phyloP scores from a whole-genome alignment of 1,140 invertebrate genomes.

The Chironomus striatipennis region DNA sequence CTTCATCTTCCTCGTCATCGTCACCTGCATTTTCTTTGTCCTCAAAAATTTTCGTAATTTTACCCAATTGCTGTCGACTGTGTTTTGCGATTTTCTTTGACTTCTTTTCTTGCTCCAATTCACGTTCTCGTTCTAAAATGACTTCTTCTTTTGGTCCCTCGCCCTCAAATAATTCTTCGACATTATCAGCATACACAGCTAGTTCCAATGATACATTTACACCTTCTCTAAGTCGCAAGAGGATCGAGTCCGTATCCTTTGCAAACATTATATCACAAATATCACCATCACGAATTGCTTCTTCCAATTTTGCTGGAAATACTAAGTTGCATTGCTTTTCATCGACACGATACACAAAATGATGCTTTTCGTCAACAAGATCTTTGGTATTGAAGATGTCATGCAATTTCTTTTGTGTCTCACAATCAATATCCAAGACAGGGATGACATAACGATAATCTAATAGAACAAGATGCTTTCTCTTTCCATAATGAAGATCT shows the following conservation, averaged over 20 bases:
- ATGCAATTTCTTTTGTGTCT: constrained; percentile 50
- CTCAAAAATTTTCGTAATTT: constrained; percentile 65
- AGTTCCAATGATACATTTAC: constrained; percentile 62
- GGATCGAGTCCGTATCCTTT: constrained; percentile 60
- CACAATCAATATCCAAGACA: constrained; percentile 52
- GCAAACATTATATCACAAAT: constrained; percentile 67
- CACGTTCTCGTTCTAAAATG: constrained; percentile 49
- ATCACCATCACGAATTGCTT: constrained; percentile 65
- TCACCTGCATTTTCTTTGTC: constrained; percentile 62
- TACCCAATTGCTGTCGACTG: constrained; percentile 44
- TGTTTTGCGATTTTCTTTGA: constrained; percentile 53
- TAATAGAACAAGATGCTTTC: constrained; percentile 53
- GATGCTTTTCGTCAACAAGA: constrained; percentile 46
- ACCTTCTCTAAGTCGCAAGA: constrained; percentile 62
- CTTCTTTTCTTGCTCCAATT: constrained; percentile 49
- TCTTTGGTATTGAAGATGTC: constrained; percentile 54
- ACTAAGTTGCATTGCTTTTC: constrained; percentile 65
- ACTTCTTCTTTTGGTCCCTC: constrained; percentile 53
- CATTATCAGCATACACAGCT: constrained; percentile 49
- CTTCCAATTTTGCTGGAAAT: constrained; percentile 63
- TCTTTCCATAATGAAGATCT: constrained; percentile 50
- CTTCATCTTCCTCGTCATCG: constrained; percentile 43
- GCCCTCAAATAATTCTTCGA: constrained; percentile 53
- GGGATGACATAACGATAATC: constrained; percentile 69
- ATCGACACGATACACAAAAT: constrained; percentile 65